Percentiles rank a stretch among this genome's conserved stretches.
These are phyloP conservation scores for Platygyra sinensis DNA, from an alignment of 64 coral and sea anemone species.

Conservation along the genomic window DNA sequence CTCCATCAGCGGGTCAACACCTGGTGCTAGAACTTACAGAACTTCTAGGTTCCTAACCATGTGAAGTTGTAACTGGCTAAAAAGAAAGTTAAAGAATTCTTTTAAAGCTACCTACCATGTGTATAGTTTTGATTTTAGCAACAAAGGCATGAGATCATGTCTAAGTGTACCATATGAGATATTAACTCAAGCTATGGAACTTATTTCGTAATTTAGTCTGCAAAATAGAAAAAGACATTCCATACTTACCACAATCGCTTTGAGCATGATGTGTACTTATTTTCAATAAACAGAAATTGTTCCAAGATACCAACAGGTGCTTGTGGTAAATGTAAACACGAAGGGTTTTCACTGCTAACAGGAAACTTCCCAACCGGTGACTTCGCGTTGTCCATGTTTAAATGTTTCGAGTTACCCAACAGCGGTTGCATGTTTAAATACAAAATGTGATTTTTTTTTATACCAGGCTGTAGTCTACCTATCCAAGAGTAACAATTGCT, in stretches of 20 bases:
- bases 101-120: no score
- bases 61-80: no score
- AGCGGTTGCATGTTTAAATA: not conserved
- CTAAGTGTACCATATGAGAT: no score
- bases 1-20: no score
- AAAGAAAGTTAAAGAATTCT: no score
- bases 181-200: no score
- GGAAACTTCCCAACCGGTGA: not conserved
- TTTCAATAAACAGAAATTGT: not conserved
- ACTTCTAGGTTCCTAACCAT: no score
- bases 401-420: conserved; percentile 12
- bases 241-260: not conserved
- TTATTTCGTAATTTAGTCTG: no score
- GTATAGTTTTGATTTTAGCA: no score
- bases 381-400: conserved; percentile 27
- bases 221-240: not conserved
- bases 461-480: not conserved
- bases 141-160: no score
- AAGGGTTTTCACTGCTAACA: not conserved
- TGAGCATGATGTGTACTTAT: not conserved
- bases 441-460: not conserved
- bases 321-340: not conserved
- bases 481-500: not conserved
- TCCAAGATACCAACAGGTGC: not conserved
- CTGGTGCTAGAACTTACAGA: no score